A percentile compares a stretch with the other conserved stretches of the same genome.
These are phyloP conservation scores for Ammodytes marinus DNA, from an alignment of 2,113 vertebrate species.

Conservation along the genomic window DNA sequence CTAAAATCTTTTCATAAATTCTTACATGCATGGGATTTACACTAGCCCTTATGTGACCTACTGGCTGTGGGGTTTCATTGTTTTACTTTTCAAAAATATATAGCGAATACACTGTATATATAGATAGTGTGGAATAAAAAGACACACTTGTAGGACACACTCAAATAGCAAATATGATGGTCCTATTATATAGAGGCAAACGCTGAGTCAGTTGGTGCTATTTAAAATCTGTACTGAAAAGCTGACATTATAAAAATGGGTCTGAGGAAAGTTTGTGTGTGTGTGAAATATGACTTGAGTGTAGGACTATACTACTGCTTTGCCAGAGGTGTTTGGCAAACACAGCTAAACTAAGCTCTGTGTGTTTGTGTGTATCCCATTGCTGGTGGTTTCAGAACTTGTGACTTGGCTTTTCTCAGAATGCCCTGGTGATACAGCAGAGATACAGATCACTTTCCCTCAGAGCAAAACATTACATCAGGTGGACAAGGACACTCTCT, in stretches of 20 bases:
- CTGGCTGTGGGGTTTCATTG: background rate
- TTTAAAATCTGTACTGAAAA: background rate
- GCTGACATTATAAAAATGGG: background rate
- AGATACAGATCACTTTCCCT: background rate
- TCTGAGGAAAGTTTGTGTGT: background rate
- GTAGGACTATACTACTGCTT: background rate
- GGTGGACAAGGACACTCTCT: background rate
- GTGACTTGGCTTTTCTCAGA: constrained; percentile 6
- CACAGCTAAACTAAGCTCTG: background rate
- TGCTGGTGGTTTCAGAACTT: constrained; percentile 16
- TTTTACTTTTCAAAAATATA: background rate
- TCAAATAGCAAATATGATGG: background rate
- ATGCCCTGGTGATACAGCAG: background rate
- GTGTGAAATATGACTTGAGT: background rate
- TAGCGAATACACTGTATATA: no score
- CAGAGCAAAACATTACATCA: background rate
- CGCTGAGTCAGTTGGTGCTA: background rate
- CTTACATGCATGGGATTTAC: constrained; percentile 14
- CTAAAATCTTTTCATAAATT: background rate
- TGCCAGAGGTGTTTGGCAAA: constrained; percentile 3
- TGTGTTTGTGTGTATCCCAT: constrained; percentile 6
- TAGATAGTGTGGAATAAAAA: background rate
- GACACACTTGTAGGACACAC: background rate
- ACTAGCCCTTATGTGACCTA: background rate
- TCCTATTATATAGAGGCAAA: background rate